phyloP scores from a whole-genome alignment of 2,888 invertebrate species.

The Limnephilus rhombicus region DNA sequence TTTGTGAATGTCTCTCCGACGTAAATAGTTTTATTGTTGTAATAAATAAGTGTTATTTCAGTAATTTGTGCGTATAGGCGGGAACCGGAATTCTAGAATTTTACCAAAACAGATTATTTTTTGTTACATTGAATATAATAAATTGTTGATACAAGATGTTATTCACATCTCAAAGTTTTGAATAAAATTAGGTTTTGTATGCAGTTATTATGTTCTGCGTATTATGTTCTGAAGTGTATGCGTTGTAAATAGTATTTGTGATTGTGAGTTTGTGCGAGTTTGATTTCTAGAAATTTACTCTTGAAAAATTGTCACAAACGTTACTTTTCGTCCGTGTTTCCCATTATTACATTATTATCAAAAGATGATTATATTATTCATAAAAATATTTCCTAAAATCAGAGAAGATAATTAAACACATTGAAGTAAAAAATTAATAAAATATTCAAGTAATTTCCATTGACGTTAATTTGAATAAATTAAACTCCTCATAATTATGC shows the following conservation, averaged over 20 bases:
- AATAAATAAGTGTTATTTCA: too few relatives aligned
- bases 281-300: not conserved
- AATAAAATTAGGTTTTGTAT: not conserved
- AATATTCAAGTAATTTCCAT: not conserved
- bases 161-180: not conserved
- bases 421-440: not conserved
- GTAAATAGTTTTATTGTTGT: too few relatives aligned
- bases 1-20: too few relatives aligned
- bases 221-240: not conserved
- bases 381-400: not conserved
- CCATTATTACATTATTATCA: slow-evolving; percentile 37
- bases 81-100: too few relatives aligned
- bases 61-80: too few relatives aligned
- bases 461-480: not conserved
- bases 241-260: not conserved
- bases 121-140: too few relatives aligned
- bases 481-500: not conserved
- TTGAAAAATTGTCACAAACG: slow-evolving; percentile 50
- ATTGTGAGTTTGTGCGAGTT: not conserved
- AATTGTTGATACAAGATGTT: too few relatives aligned
- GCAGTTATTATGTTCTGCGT: not conserved
- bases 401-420: not conserved
- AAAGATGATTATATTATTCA: not conserved
- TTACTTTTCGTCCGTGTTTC: slow-evolving; percentile 64
- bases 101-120: too few relatives aligned